phyloP scores from a whole-genome alignment of 1,140 invertebrate genomes.

The Papilio glaucus region DNA sequence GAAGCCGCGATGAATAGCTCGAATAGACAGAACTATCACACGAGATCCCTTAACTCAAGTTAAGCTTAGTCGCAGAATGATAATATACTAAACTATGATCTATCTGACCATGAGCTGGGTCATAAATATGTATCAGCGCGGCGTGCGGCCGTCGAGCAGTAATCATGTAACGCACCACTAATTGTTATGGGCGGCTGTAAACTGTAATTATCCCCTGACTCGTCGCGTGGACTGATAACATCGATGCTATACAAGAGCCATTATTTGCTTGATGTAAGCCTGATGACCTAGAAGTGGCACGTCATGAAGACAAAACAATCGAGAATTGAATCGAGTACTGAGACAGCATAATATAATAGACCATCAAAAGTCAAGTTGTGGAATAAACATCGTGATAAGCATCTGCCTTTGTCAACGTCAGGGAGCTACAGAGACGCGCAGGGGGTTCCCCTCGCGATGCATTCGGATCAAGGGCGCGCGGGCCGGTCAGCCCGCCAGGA shows the following conservation, averaged over 20 bases:
- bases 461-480: constrained; percentile 48
- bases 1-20: too few species aligned
- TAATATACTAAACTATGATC: too few species aligned
- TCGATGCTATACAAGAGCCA: too few species aligned
- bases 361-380: background rate
- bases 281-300: background rate
- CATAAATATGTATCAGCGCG: background rate
- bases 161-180: background rate
- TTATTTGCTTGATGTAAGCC: too few species aligned
- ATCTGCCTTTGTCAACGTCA: constrained; percentile 21
- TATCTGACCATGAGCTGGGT: too few species aligned
- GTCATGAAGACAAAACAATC: too few species aligned
- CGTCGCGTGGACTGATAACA: background rate
- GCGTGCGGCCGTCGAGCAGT: background rate
- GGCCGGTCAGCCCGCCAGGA: constrained; percentile 7
- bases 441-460: constrained; percentile 39
- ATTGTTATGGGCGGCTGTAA: background rate
- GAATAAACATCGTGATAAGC: background rate
- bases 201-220: background rate
- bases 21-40: too few species aligned
- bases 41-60: too few species aligned
- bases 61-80: too few species aligned
- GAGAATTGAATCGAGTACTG: background rate
- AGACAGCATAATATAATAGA: background rate
- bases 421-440: constrained; percentile 27